Conservation (phyloP, 1,140 invertebrate genomes). For the Reticulitermes speratus region DNA sequence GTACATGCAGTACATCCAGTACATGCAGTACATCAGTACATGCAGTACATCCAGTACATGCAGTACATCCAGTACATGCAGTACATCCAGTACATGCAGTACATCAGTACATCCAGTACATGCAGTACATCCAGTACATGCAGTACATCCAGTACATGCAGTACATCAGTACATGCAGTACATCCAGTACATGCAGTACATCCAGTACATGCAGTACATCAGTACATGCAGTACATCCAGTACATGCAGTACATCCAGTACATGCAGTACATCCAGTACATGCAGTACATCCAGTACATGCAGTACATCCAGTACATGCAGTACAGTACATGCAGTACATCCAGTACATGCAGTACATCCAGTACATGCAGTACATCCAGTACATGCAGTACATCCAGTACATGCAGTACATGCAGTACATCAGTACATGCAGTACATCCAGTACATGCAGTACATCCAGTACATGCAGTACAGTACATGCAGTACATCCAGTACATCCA, state of each 20-base stretch:
- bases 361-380: background rate
- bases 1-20: background rate
- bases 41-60: background rate
- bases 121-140: background rate
- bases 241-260: background rate
- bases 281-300: background rate
- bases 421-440: too few relatives aligned
- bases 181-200: background rate
- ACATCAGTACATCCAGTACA: background rate
- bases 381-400: background rate
- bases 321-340: background rate
- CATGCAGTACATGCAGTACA: background rate
- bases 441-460: background rate
- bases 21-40: background rate
- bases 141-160: background rate
- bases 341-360: background rate
- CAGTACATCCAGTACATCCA: background rate
- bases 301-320: background rate
- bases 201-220: background rate
- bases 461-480: too few relatives aligned
- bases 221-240: too few relatives aligned
- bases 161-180: too few relatives aligned
- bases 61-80: background rate
- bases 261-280: background rate
- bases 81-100: background rate